A percentile compares a stretch with the other conserved stretches of the same genome.
Conservation (phyloP, 2,113 vertebrate species). For the Numida meleagris region DNA sequence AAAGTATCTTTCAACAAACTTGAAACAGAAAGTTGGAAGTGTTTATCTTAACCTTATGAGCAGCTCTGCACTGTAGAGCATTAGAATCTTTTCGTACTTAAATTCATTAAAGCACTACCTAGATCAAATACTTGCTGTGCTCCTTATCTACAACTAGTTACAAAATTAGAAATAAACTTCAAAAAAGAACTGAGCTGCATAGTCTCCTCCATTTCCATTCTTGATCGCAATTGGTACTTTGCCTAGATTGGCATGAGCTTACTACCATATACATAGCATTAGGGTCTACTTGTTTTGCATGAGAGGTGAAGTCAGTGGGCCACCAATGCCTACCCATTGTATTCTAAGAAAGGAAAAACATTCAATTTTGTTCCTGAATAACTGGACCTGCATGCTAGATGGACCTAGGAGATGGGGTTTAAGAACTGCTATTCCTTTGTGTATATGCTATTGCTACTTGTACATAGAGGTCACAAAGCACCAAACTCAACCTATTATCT, state of each 20-base stretch:
- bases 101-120: background rate
- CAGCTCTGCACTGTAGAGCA: background rate
- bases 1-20: background rate
- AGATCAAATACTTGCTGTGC: background rate
- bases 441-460: background rate
- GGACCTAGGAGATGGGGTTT: background rate
- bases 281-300: background rate
- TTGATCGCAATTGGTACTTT: constrained; percentile 12
- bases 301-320: background rate
- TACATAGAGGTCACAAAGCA: background rate
- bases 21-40: background rate
- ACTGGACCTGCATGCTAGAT: background rate
- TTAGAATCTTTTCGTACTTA: background rate
- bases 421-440: background rate
- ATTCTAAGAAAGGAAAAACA: background rate
- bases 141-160: constrained; percentile 3
- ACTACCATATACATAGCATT: background rate
- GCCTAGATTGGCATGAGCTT: constrained; percentile 9
- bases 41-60: background rate
- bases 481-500: background rate
- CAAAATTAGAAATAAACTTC: background rate
- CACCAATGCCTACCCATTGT: background rate
- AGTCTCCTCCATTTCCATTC: constrained; percentile 16
- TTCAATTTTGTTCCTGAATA: background rate
- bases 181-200: background rate